A percentile compares a stretch with the other conserved stretches of the same genome.
phyloP scores from a whole-genome alignment of 2,888 invertebrate species.

The Leucophenga montana region DNA sequence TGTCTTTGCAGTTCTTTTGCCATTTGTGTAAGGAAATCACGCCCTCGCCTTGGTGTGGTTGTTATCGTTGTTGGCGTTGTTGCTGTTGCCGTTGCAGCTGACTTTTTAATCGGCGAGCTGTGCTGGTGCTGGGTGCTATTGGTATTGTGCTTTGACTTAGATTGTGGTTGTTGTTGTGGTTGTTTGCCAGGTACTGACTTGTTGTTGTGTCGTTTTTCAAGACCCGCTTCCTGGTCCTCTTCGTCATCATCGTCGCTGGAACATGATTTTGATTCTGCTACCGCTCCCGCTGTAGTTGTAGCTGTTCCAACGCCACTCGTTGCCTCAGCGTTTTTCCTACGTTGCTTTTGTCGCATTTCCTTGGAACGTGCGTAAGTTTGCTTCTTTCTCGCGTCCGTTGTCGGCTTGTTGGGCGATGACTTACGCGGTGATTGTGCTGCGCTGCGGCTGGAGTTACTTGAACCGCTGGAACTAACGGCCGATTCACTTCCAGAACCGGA shows the following conservation, averaged over 20 bases:
- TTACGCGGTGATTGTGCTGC: conserved; percentile 49
- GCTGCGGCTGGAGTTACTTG: conserved; percentile 46
- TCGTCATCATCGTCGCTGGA: conserved; percentile 47
- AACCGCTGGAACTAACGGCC: conserved; percentile 52
- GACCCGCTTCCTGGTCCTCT: conserved; percentile 43
- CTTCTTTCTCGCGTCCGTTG: conserved; percentile 52
- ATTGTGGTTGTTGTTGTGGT: conserved; percentile 42
- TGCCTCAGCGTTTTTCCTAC: conserved; percentile 54
- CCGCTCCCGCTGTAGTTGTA: conserved; percentile 42
- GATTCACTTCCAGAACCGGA: conserved; percentile 51
- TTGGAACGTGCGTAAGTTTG: conserved; percentile 64
- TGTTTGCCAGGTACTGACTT: conserved; percentile 59
- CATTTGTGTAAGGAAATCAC: conserved; percentile 74
- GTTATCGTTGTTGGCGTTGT: conserved; percentile 38
- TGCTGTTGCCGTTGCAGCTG: conserved; percentile 34
- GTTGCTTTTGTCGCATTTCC: conserved; percentile 66
- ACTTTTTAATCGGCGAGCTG: conserved; percentile 32
- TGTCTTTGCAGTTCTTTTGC: conserved; percentile 81
- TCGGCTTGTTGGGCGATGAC: conserved; percentile 46
- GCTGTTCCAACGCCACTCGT: conserved; percentile 40
- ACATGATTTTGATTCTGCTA: conserved; percentile 45
- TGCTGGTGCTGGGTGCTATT: conserved; percentile 26
- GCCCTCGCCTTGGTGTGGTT: conserved; percentile 74
- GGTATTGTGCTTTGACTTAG: conserved; percentile 58
- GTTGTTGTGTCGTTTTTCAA: conserved; percentile 38